Percentiles rank a stretch among this genome's conserved stretches.
phyloP scores from a whole-genome alignment of 2,888 invertebrate genomes.

The Apodemia zela region DNA sequence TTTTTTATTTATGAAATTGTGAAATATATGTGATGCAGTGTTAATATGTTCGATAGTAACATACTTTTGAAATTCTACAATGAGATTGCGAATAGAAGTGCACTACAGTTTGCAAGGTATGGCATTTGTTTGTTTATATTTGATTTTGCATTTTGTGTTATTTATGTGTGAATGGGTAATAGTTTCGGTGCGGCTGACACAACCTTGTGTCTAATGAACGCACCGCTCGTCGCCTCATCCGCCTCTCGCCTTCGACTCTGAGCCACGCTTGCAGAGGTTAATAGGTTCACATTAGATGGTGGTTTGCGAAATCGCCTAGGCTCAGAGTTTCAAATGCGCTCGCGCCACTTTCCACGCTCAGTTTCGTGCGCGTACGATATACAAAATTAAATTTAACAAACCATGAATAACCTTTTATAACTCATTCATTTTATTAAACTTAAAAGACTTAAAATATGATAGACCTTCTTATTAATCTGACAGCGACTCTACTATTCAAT shows the following conservation, averaged over 20 bases:
- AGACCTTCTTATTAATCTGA: neutral
- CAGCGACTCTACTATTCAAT: neutral
- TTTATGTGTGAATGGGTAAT: constrained; percentile 26
- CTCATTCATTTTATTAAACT: neutral
- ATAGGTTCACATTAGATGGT: constrained; percentile 80
- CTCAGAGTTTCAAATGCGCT: constrained; percentile 57
- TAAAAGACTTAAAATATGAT: too few relatives aligned
- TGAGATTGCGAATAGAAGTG: constrained; percentile 77
- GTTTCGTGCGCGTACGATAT: constrained; percentile 64
- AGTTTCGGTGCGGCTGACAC: constrained; percentile 51
- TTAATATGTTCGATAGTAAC: constrained; percentile 77
- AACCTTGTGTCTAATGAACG: constrained; percentile 78
- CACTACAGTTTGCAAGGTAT: constrained; percentile 78
- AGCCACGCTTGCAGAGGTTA: constrained; percentile 76
- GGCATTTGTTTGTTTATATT: constrained; percentile 63
- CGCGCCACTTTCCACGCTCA: constrained; percentile 62
- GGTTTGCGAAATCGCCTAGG: constrained; percentile 73
- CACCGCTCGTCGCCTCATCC: constrained; percentile 69
- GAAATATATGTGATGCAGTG: constrained; percentile 78
- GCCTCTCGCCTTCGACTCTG: constrained; percentile 76
- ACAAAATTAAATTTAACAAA: constrained; percentile 23
- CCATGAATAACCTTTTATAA: neutral
- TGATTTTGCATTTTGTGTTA: constrained; percentile 34
- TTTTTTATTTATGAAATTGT: constrained; percentile 48
- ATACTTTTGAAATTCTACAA: constrained; percentile 75